Base-by-base conservation (phyloP, 2,888 invertebrate species). In the Habroteleia sp. region DNA sequence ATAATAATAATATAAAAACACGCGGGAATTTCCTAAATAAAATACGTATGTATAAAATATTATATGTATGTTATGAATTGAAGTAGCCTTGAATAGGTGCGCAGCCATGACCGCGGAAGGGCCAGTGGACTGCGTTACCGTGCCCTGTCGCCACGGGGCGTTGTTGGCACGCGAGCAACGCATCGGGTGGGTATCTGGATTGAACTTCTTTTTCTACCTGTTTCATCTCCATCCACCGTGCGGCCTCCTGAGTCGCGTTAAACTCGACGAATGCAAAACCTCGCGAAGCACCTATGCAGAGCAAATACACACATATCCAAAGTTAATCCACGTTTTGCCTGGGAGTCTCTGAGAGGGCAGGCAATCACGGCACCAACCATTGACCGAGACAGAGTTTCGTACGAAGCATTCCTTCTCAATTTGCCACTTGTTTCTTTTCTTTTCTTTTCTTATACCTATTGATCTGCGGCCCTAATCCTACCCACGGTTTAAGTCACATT, bases 241-340 rank as follows among this genome's bases (percentile, higher is more conserved):
- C 93, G 87, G 97, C 96, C 91, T 96, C 96, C 89, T 93, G 92
- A 89, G 94, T 92, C 89, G 94, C 93, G 90, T 93, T 92, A 93
- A 97, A 97, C 92, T 97, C 97, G 91, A 97, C 95, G 93, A 94
- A 94, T 87, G 93, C 93, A 90, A 94, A 93, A 82, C 93, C 93
- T 86, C 93, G 91, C 90, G 95, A 95, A 90, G 94, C 93, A 92
- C 96, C 96, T 95, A 93, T 96, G 96, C 91, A 92, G 91, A 91
- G 91, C 91, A 91, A 91, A 91, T 91, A 92, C 89, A 90, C 88
- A 88, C 87, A 88, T 86, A 87, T 88, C 88, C 86, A 88, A 84
- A 85, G 88, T 88, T 88, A 88, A 88, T 88, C 88, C 85, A 88
- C 87, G 85, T 87, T 85, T 83, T 86, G 86, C 87, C 88, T 85